A percentile compares a stretch with the other conserved stretches of the same genome.
Conservation (phyloP, 2,888 invertebrate genomes). For the Xanthia icteritia region DNA sequence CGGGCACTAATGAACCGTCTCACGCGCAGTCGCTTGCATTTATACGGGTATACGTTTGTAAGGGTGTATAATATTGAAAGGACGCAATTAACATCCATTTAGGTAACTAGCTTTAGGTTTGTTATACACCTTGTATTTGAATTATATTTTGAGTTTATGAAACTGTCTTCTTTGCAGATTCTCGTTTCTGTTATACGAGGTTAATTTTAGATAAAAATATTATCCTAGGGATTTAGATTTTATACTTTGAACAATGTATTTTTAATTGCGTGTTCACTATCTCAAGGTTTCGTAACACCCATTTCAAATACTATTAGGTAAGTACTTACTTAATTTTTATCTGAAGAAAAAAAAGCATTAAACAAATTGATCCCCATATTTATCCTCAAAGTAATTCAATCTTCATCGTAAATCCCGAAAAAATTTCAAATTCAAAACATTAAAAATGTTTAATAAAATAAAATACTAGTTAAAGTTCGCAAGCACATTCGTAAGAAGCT, state of each 20-base stretch:
- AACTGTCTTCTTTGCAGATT: not conserved
- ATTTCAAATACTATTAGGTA: not conserved
- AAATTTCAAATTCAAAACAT: not conserved
- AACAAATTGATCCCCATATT: not conserved
- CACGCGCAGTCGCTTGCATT: slow-evolving; percentile 21
- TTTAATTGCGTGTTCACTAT: not conserved
- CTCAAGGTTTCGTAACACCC: not conserved
- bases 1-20: slow-evolving; percentile 64
- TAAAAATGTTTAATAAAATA: too few species aligned
- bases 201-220: not conserved
- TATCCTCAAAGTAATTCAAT: not conserved
- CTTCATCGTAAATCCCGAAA: not conserved
- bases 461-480: too few species aligned
- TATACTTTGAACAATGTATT: not conserved
- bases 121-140: not conserved
- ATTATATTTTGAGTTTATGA: not conserved
- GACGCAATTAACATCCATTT: slow-evolving; percentile 26
- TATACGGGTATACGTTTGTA: slow-evolving; percentile 9
- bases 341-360: not conserved
- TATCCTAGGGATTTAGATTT: too few species aligned
- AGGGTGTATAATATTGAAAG: not conserved
- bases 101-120: slow-evolving; percentile 3
- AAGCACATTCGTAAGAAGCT: too few species aligned
- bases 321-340: not conserved
- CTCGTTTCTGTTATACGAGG: not conserved